Percentiles rank a stretch among this genome's conserved stretches.
Conservation (phyloP, 2,113 vertebrate species). For the Gallinago undulata region DNA sequence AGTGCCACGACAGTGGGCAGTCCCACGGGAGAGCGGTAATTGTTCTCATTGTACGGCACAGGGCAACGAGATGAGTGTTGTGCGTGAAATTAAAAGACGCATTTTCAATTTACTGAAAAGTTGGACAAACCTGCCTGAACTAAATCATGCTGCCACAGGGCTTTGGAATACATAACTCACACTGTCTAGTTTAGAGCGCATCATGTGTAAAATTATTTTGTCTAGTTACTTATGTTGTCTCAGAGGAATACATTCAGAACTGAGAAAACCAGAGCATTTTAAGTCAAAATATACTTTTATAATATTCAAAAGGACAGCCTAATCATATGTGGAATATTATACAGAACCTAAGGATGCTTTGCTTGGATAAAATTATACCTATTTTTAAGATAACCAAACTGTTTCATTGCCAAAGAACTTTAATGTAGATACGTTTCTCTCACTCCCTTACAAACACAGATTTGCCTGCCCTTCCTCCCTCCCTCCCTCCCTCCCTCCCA, state of each 20-base stretch:
- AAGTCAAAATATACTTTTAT: not conserved
- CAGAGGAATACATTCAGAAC: not conserved
- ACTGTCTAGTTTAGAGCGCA: not conserved
- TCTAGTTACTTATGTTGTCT: not conserved
- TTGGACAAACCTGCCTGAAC: not conserved
- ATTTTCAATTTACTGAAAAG: not conserved
- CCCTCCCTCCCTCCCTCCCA: not conserved
- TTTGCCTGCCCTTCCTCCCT: not conserved
- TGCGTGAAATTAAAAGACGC: not conserved
- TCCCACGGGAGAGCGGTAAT: not conserved
- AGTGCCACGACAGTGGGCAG: rapidly evolving
- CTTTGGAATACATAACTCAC: not conserved
- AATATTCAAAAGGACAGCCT: not conserved
- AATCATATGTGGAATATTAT: not conserved
- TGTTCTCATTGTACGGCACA: rapidly evolving
- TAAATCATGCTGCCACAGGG: not conserved
- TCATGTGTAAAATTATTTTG: not conserved
- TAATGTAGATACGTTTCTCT: not conserved
- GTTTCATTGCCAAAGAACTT: not conserved
- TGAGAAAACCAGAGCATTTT: not conserved
- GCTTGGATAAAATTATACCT: not conserved
- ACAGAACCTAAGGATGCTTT: not conserved
- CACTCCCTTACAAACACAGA: rapidly evolving
- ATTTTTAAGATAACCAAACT: not conserved
- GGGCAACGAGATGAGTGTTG: not conserved